These are phyloP conservation scores for Myotis davidii DNA, from an alignment of 2,113 vertebrate genomes.

Conservation along the genomic window DNA sequence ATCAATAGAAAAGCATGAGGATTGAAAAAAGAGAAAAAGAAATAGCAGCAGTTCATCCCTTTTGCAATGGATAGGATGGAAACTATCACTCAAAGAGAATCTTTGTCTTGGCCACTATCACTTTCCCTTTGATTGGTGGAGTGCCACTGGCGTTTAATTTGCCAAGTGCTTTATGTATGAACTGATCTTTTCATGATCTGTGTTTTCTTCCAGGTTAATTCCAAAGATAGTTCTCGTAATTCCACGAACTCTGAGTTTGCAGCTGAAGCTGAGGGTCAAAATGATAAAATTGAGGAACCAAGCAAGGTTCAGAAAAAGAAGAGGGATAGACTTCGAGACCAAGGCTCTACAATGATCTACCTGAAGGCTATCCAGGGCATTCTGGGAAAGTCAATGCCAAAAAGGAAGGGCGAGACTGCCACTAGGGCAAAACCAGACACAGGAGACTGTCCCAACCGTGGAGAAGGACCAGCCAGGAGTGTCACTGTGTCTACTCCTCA, in stretches of 20 bases:
- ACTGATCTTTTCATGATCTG: neutral
- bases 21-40: neutral
- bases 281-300: slow-evolving; percentile 36
- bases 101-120: neutral
- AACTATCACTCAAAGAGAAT: neutral
- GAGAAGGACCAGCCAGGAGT: neutral
- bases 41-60: neutral
- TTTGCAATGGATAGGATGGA: neutral
- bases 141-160: neutral
- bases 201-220: slow-evolving; percentile 67
- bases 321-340: slow-evolving; percentile 77
- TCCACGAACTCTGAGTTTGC: slow-evolving; percentile 50
- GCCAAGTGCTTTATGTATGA: neutral
- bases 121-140: neutral
- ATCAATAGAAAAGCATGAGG: neutral
- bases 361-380: slow-evolving; percentile 81
- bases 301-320: slow-evolving; percentile 74
- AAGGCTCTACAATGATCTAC: slow-evolving; percentile 83
- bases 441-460: neutral
- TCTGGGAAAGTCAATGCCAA: slow-evolving; percentile 63
- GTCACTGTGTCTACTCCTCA: neutral
- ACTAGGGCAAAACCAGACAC: neutral
- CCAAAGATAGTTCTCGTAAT: slow-evolving; percentile 48
- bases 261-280: slow-evolving; percentile 55
- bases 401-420: neutral